Base-by-base conservation (phyloP, 2,113 vertebrate genomes). In the Irena cyanogastra region DNA sequence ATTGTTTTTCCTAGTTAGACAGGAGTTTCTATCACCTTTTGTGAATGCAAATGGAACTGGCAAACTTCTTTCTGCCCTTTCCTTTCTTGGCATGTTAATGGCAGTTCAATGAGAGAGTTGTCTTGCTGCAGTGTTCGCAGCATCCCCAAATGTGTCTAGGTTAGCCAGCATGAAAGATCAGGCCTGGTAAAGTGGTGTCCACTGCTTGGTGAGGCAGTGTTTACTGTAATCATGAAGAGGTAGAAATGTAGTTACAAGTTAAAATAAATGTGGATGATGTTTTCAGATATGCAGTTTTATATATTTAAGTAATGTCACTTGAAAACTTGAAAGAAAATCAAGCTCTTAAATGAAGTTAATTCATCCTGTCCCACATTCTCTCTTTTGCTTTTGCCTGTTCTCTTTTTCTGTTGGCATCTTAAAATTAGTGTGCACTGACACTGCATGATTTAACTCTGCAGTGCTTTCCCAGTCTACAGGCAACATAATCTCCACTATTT, bases 401-500 rank as follows among this genome's bases (percentile, higher is more conserved):
- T 35, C 14, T 84, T 77, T 78, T 56, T 56, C 33, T 3, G 6
- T 28, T 63, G 23, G 16, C 27, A 24, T 81, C 60, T 81, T 87
- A 57, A 33, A 66, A 0, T 54, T 37, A 35, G 52, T 7, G 28
- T 78, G 41, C 37, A 10, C 11, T 45, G 49, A 22, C 15, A 28
- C 52, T 41, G 76, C 52, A 61, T 0, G 0, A 31, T 68, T 60
- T 44, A 71, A 81, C 31, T 13, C 13, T 18, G 53, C n/a, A 6
- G 3, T 56, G 41, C 63, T 70, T 74, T 37, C 52, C 31, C 13
- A 24, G 31, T 52, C 19, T 31, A 8, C 19, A 65, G 61, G 42
- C 16, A 57, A 49, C 7, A 8, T 23, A 19, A 49, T 88, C 35
- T 18, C 18, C 30, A 21, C 7, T 56, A 21, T 41, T 79, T 1